These are phyloP conservation scores for Trichonephila clavipes DNA, from an alignment of 1,140 invertebrate species.

Conservation along the genomic window DNA sequence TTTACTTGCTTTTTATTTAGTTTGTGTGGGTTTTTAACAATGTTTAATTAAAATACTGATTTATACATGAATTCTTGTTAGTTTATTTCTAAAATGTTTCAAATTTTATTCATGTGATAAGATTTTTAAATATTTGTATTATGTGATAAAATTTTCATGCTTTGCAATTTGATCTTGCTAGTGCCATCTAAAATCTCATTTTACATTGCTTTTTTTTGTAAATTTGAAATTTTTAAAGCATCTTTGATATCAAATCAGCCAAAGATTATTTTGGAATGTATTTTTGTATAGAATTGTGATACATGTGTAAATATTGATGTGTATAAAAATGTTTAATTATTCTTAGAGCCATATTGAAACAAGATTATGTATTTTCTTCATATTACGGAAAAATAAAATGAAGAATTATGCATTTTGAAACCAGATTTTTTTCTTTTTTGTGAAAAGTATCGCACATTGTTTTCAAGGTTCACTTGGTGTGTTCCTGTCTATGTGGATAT, in stretches of 20 bases:
- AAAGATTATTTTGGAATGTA: slow-evolving; percentile 63
- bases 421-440: too few species aligned
- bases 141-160: background rate
- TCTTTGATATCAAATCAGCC: slow-evolving; percentile 19
- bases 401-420: too few species aligned
- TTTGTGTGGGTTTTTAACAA: too few species aligned
- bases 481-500: too few species aligned
- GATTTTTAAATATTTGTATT: background rate
- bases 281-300: slow-evolving; percentile 39
- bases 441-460: too few species aligned
- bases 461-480: too few species aligned
- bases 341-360: slow-evolving; percentile 39
- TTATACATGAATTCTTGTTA: background rate
- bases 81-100: too few species aligned
- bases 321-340: background rate
- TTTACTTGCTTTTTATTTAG: too few species aligned
- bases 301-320: background rate
- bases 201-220: background rate
- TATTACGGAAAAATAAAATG: too few species aligned
- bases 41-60: background rate
- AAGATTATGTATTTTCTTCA: background rate
- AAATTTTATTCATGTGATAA: background rate
- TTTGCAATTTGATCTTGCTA: background rate
- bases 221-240: background rate
- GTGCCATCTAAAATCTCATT: background rate